Conservation (phyloP, 37 sponge, comb jelly and placozoan species). For the Halisarca cf. caerulea region DNA sequence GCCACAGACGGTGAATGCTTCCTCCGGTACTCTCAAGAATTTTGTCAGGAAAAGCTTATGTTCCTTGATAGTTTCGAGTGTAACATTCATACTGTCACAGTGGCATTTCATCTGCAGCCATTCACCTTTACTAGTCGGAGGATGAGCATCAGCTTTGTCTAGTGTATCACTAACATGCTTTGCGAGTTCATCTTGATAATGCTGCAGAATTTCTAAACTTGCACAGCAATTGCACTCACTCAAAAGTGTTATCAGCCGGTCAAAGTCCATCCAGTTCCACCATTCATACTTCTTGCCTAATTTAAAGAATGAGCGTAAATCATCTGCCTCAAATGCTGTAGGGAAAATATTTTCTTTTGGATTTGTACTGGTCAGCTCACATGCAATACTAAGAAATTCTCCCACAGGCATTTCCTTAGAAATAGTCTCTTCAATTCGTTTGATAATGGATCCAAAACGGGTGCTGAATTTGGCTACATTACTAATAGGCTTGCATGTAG, state of each 20-base stretch:
- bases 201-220: neutral
- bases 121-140: neutral
- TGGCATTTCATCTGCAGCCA: conserved; percentile 2
- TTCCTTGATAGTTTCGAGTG: neutral
- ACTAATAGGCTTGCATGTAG: no score
- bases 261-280: conserved; percentile 26
- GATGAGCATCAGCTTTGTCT: neutral
- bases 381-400: neutral
- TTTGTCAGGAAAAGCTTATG: neutral
- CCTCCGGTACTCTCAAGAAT: neutral
- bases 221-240: neutral
- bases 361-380: neutral
- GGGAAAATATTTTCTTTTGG: conserved; percentile 2
- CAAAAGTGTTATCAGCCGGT: neutral
- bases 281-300: neutral
- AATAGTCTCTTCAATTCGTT: no score
- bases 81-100: neutral
- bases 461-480: no score
- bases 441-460: no score
- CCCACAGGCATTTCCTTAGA: no score
- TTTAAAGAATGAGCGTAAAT: neutral
- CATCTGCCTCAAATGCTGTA: neutral
- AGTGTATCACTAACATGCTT: neutral
- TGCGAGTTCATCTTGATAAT: neutral
- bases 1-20: neutral